Base-by-base conservation (phyloP, 2,888 invertebrate species). In the Cyrtodaria siliqua region DNA sequence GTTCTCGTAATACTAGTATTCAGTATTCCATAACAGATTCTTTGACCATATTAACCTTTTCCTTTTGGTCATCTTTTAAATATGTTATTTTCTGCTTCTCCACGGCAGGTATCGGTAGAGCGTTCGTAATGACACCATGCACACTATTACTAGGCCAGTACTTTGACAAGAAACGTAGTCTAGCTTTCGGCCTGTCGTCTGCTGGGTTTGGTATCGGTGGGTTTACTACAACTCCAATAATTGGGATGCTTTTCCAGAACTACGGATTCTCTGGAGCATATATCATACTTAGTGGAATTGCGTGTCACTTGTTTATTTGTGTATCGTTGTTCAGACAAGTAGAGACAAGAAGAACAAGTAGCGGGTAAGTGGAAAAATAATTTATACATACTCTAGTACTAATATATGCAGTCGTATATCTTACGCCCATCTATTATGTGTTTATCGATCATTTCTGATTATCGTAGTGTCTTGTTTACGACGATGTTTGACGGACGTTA, bases 181-280 rank as follows among this genome's bases (percentile, higher is more conserved):
- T 85, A 9, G 88, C 86, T 1, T 77, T 83, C n/a, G 89, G 89
- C 1, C 57, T 89, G 6, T 77, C 84, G 0, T 82, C 88, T 0
- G 79, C 87, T 8, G 90, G 90, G 2, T 88, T 89, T 49, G 87
- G 88, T 26, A 49, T 86, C 3, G 88, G 89, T 6, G 82, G 86
- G 2, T 87, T 89, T 66, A 47, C 78, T 2, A 59, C 86, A 6
- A 86, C 88, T 0, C 83, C 86, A 0, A 8, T 82, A 1, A 61
- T 86, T 4, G 84, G 86, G 29, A 9, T 76, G 2, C 33, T 86
- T n/a, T 85, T 89, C 57, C 79, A 80, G 16, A 60, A 69, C 6
- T 87, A 85, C 57, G 86, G 84, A 1, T 87, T 79, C 64, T 63
- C 64, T 26, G 89, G 87, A 9, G 79, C 86, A 0, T 88, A 88